A percentile compares a stretch with the other conserved stretches of the same genome.
phyloP scores from a whole-genome alignment of 2,888 invertebrate genomes.

The Dyspetes luteomarginatus region DNA sequence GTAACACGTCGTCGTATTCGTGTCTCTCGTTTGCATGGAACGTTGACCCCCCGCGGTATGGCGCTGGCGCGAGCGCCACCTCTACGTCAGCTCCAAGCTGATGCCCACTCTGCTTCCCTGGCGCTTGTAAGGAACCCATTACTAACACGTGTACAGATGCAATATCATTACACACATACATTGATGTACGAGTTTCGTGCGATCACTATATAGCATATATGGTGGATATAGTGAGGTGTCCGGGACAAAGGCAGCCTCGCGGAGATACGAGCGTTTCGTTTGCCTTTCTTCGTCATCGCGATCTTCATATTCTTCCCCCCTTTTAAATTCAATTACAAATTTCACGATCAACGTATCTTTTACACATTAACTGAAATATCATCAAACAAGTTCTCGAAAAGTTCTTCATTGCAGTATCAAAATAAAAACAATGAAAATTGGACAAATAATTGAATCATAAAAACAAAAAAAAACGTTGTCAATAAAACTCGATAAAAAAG shows the following conservation, averaged over 20 bases:
- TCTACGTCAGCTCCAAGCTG: slow-evolving; percentile 25
- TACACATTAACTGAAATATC: no score
- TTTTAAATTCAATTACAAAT: not conserved
- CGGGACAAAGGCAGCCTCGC: not conserved
- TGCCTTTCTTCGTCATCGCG: not conserved
- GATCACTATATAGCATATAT: not conserved
- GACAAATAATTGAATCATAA: no score
- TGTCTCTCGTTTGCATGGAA: slow-evolving; percentile 39
- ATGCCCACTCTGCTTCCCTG: slow-evolving; percentile 41
- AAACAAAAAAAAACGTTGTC: no score
- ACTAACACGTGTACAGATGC: not conserved
- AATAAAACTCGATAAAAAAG: no score
- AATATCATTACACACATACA: not conserved
- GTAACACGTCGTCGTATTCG: slow-evolving; percentile 25
- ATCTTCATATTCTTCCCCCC: not conserved
- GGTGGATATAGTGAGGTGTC: not conserved
- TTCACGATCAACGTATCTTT: not conserved
- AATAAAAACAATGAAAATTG: no score
- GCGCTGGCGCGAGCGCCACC: slow-evolving; percentile 54
- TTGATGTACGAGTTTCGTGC: not conserved
- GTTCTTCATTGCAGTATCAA: no score
- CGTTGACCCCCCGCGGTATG: slow-evolving; percentile 58
- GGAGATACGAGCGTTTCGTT: not conserved
- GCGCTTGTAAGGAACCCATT: slow-evolving; percentile 36
- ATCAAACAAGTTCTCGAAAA: no score